Percentiles rank a stretch among this genome's conserved stretches.
phyloP scores from a whole-genome alignment of 2,888 invertebrate genomes.

The Trisateles emortualis region DNA sequence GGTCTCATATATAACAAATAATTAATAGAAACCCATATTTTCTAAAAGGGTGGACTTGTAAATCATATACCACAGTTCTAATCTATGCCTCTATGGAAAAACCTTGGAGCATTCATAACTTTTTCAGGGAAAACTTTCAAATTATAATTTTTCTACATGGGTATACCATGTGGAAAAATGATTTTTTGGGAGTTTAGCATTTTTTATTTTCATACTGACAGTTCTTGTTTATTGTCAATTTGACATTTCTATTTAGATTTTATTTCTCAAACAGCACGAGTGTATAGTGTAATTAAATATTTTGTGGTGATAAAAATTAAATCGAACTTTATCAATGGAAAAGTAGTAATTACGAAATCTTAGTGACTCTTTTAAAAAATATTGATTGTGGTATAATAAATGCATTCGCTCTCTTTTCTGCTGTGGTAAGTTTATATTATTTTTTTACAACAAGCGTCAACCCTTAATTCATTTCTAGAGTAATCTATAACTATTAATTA shows the following conservation, averaged over 20 bases:
- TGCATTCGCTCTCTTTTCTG: constrained; percentile 22
- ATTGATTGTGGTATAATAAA: constrained; percentile 28
- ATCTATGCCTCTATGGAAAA: too few species aligned
- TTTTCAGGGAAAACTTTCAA: too few species aligned
- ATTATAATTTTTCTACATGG: too few species aligned
- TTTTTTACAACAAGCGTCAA: constrained; percentile 24
- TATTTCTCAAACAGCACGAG: constrained; percentile 20
- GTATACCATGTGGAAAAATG: background rate
- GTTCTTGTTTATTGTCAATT: background rate
- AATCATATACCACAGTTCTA: too few species aligned
- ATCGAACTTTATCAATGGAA: constrained; percentile 26
- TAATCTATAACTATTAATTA: too few species aligned
- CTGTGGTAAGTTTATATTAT: constrained; percentile 36
- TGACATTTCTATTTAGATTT: constrained; percentile 27
- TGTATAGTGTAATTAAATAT: constrained; percentile 20
- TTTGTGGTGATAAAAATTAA: constrained; percentile 22
- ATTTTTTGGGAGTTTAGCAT: too few species aligned
- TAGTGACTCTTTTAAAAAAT: constrained; percentile 28
- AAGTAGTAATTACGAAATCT: constrained; percentile 26
- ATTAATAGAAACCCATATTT: too few species aligned
- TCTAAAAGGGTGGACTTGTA: too few species aligned
- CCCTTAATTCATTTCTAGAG: background rate
- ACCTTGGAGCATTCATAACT: too few species aligned
- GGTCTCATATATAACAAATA: too few species aligned
- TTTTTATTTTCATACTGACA: too few species aligned